Base-by-base conservation (phyloP, 2,113 vertebrate species). In the Anguilla japonica region DNA sequence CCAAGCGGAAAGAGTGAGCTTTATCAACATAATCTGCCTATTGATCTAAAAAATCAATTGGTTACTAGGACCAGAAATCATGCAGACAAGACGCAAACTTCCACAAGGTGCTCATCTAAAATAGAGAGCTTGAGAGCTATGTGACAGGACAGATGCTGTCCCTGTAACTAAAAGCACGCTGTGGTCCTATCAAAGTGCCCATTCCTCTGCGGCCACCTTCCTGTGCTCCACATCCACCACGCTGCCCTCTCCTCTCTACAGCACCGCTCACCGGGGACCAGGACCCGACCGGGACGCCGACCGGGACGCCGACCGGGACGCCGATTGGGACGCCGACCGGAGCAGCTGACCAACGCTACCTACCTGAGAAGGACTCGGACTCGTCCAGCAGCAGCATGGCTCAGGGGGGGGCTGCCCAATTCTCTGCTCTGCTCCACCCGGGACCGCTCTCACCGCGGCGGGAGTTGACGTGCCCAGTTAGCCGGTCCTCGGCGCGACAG, bases 311-410 rank as follows among this genome's bases (percentile, higher is more conserved):
- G 34, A 34, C 34, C 34, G 34, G 34, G 34, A 34, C 34, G 34
- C 34, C 34, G 34, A 34, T 1, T 1, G 34, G 34, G 34, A 34
- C 34, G 34, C 34, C 34, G 40, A 41, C 3, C 13, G 15, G 82
- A 56, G 11, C 15, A 83, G 18, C 46, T 20, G 34, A 2, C 8
- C 39, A 20, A 16, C 50, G 34, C 5, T 14, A 90, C 91, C 89
- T 90, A 91, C 92, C 92, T 94, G 91, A 81, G 88, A 93, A 93
- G 41, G 89, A 91, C 89, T 93, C 90, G 41, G 90, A 83, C 81
- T 93, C 92, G 91, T 92, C 92, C 89, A 93, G 89, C 43, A 94
- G 89, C 79, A 94, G 90, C 91, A 95, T 91, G 87, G 56, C 87
- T 84, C 85, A n/a, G 43, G 9, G 56, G 56, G 56, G 14, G 56